A percentile compares a stretch with the other conserved stretches of the same genome.
Evolutionary conservation across 2,888 invertebrate genomes (phyloP).

Genomic region (Caenorhabditis macrosperma): DNA sequence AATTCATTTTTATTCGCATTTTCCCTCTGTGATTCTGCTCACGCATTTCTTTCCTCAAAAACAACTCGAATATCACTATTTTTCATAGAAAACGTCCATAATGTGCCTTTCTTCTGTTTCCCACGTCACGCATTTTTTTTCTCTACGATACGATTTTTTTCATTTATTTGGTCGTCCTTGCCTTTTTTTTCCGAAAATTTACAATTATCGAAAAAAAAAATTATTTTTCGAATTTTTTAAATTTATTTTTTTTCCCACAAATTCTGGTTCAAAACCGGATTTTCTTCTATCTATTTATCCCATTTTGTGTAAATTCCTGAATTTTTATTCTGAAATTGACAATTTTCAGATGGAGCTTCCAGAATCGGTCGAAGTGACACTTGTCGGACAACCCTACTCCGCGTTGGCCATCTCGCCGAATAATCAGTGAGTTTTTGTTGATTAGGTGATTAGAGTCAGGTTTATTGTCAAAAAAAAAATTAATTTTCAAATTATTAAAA

Average conservation of each 20-base stretch:
- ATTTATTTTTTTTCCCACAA: not conserved
- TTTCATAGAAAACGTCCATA: constrained; percentile 9
- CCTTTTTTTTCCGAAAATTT: not conserved
- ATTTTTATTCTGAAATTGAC: too few species aligned
- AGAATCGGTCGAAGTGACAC: constrained; percentile 30
- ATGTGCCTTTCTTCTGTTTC: constrained; percentile 20
- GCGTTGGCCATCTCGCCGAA: constrained; percentile 45
- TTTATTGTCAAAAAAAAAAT: not conserved
- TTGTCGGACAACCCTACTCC: constrained; percentile 43
- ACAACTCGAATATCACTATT: not conserved
- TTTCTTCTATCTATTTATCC: not conserved
- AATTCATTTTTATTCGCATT: not conserved
- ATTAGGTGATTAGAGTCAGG: not conserved
- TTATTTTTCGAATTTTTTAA: not conserved
- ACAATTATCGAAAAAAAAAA: not conserved
- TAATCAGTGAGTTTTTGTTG: constrained; percentile 26
- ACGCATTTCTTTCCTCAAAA: not conserved
- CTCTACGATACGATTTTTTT: not conserved
- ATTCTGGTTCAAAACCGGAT: not conserved
- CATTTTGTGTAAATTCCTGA: not conserved
- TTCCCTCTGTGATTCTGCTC: not conserved
- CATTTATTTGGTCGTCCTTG: too few species aligned
- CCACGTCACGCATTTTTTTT: not conserved
- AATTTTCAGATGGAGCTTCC: constrained; percentile 49
- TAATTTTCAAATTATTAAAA: too few species aligned